Evolutionary conservation across 1,140 invertebrate species (phyloP), one percentile per base, ranked within the genome.

Genomic region (Drosophila setifemur): DNA sequence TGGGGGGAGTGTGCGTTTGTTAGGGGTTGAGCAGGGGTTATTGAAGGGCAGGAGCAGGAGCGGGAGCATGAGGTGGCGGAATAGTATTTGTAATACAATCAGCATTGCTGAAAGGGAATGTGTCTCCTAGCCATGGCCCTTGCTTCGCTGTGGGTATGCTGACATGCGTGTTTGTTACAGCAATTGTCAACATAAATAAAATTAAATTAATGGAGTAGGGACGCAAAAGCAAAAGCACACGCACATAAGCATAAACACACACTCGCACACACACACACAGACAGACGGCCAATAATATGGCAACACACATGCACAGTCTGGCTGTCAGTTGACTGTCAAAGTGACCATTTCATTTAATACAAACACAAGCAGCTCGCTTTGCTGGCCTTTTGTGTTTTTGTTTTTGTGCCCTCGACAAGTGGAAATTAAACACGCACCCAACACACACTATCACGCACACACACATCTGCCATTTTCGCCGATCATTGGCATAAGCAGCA

Each of bases 171-270:
- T 87, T 60, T 76, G 68, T 82, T 70, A 53, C 50, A 73, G 54
- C 73, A 77, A 88, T 87, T 74, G 82, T 83, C 77, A 83, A 77
- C 83, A 88, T 87, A 87, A 87, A 88, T 87, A 87, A 87, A 87
- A 87, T 87, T 78, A 87, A 87, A 82, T 78, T 64, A 66, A 49
- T 61, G 64, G 54, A 69, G 73, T 40, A 49, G 63, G 43, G 49
- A n/a, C n/a, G n/a, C n/a, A n/a, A n/a, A n/a, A n/a, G n/a, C n/a
- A 42, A 58, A 40, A 26, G 6, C 31, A 33, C 43, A 37, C 31
- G 35, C 49, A 39, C 43, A 50, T 37, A 67, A 11, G 23, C 26
- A 28, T 44, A 47, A 11, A 55, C 25, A 7, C 16, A 6, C 2
- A 54, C 16, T 16, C 3, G 5, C 14, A 37, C 14, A 16, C 33